phyloP scores from a whole-genome alignment of 2,113 vertebrate genomes.

The Laticauda colubrina region DNA sequence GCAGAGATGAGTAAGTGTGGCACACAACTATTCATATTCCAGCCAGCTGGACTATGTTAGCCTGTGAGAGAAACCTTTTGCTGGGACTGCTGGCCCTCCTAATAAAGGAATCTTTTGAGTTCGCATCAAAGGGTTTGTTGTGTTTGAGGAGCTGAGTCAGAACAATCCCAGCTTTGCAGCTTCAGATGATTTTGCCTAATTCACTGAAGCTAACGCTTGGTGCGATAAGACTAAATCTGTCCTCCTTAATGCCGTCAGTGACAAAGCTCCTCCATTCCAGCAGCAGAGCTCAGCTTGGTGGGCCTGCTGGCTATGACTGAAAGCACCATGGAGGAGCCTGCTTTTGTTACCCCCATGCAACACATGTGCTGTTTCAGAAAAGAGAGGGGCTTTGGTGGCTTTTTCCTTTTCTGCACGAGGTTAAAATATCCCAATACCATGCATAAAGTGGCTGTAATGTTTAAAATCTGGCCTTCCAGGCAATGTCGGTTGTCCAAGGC shows the following conservation, averaged over 20 bases:
- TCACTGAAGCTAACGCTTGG: background rate
- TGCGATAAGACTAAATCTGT: background rate
- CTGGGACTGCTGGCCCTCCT: no score
- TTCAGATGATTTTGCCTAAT: background rate
- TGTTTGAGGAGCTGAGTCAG: no score
- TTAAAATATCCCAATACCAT: no score
- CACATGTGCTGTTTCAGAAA: background rate
- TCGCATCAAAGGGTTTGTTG: no score
- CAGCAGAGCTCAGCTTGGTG: background rate
- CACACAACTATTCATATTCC: no score
- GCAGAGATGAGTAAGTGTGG: no score
- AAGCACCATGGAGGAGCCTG: background rate
- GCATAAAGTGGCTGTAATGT: background rate
- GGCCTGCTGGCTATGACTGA: background rate
- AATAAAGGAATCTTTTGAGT: no score
- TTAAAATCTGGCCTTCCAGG: background rate
- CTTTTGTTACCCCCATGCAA: background rate
- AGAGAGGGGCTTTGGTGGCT: no score
- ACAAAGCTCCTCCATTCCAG: background rate
- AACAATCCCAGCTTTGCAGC: background rate
- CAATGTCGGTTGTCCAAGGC: background rate
- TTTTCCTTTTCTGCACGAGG: no score
- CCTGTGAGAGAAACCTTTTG: no score
- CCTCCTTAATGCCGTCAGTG: background rate
- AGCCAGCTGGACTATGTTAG: accelerated